Evolutionary conservation across 1,140 invertebrate species (phyloP).

Genomic region (Heliconius hermathena): DNA sequence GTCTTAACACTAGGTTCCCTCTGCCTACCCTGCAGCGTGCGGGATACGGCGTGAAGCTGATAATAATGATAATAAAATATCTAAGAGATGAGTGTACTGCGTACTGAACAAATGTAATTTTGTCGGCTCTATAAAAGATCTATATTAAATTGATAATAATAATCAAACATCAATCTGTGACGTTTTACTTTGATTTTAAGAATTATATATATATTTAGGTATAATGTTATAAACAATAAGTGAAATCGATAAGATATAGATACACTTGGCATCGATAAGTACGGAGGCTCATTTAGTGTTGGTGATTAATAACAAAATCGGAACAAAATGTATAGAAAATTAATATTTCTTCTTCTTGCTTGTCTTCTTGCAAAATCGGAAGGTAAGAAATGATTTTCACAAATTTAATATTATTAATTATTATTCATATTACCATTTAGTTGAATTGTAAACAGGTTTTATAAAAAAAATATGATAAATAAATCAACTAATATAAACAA

Average conservation of each 20-base stretch:
- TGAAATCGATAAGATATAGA: constrained; percentile 40
- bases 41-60: too few relatives aligned
- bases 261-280: constrained; percentile 18
- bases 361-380: constrained; percentile 31
- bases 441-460: too few relatives aligned
- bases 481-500: too few relatives aligned
- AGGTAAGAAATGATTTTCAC: constrained; percentile 25
- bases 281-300: constrained; percentile 12
- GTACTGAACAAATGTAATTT: background rate
- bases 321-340: constrained; percentile 44
- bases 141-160: background rate
- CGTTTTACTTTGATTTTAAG: constrained; percentile 21
- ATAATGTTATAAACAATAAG: constrained; percentile 27
- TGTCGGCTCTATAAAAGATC: background rate
- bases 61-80: too few relatives aligned
- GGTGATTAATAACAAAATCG: constrained; percentile 19
- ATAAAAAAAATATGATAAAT: too few relatives aligned
- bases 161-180: background rate
- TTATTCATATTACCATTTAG: too few relatives aligned
- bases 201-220: background rate
- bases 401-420: too few relatives aligned
- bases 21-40: too few relatives aligned
- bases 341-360: constrained; percentile 39
- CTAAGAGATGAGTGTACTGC: too few relatives aligned
- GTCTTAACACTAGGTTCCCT: too few relatives aligned